These are phyloP conservation scores for Brenthis daphne DNA, from an alignment of 2,888 invertebrate species.

Conservation along the genomic window DNA sequence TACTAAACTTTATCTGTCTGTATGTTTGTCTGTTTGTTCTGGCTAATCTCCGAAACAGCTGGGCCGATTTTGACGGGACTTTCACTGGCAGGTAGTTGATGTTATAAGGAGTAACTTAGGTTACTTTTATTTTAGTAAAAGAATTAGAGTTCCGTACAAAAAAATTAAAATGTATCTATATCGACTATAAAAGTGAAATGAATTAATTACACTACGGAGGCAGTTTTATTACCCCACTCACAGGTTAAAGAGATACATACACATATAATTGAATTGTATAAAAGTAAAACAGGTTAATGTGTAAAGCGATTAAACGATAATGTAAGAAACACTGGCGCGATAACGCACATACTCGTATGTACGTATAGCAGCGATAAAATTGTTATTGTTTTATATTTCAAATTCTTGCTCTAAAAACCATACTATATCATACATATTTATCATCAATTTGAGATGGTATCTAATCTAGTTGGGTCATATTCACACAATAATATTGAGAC, in stretches of 20 bases:
- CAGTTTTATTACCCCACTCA: background rate
- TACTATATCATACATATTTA: background rate
- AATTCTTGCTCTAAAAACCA: background rate
- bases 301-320: constrained; percentile 26
- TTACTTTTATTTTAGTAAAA: too few relatives aligned
- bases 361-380: constrained; percentile 13
- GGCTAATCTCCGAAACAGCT: too few relatives aligned
- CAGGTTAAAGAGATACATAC: background rate
- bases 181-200: too few relatives aligned
- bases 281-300: constrained; percentile 23
- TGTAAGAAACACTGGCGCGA: constrained; percentile 5
- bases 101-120: too few relatives aligned
- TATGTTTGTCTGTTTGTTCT: too few relatives aligned
- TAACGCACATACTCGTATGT: constrained; percentile 4
- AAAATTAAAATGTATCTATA: background rate
- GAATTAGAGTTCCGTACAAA: too few relatives aligned
- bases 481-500: background rate
- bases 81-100: too few relatives aligned
- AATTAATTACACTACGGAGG: background rate
- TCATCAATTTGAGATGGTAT: background rate
- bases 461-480: constrained; percentile 8
- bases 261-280: background rate
- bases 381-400: constrained; percentile 12
- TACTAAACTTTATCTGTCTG: too few relatives aligned
- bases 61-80: too few relatives aligned